Evolutionary conservation across 2,888 invertebrate genomes (phyloP), one percentile per base, ranked within the genome.

Genomic region (Oscheius sp.): DNA sequence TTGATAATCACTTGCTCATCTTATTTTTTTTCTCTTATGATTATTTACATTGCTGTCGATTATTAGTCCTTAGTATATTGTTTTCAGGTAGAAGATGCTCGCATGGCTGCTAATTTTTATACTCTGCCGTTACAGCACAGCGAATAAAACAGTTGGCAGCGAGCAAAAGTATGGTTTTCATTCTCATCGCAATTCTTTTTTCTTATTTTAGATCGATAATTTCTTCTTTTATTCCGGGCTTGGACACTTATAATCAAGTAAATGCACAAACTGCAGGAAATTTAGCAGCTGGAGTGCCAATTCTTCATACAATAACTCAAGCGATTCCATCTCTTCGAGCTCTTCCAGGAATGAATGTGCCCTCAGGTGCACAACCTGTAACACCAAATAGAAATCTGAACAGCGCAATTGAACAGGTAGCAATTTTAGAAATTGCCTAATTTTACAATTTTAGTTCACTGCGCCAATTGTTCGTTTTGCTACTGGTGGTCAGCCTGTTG

Each of bases 391-490:
- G 72, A n/a, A 70, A 76, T 2, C 68, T 85, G 23, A 82, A 85
- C 43, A 66, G 70, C 2, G 84, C 85, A 5, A 80, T 84, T 27
- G 84, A 85, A 63, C 77, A 80, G 76, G 81, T 80, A 35, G 35
- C 35, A 35, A 9, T 35, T 35, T 35, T 35, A 6, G 9, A 35
- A 35, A 35, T 35, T 35, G 35, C 9, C 18, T 35, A 35, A 3
- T 35, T 35, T 35, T 35, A 43, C 55, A 16, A 35, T 55, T 73
- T 49, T 49, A 79, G 58, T 86, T 86, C 59, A 78, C 86, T 7
- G 85, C 78, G 29, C 86, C 86, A 6, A 73, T 86, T 25, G 84
- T 86, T 13, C 73, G 84, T 45, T 81, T 84, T 56, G 83, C 85
- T 27, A 81, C 81, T 13, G 85, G 85, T 12, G 85, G 78, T 0